Evolutionary conservation across 1,140 invertebrate genomes (phyloP), one percentile per base, ranked within the genome.

Genomic region (Matsumurasca onukii): DNA sequence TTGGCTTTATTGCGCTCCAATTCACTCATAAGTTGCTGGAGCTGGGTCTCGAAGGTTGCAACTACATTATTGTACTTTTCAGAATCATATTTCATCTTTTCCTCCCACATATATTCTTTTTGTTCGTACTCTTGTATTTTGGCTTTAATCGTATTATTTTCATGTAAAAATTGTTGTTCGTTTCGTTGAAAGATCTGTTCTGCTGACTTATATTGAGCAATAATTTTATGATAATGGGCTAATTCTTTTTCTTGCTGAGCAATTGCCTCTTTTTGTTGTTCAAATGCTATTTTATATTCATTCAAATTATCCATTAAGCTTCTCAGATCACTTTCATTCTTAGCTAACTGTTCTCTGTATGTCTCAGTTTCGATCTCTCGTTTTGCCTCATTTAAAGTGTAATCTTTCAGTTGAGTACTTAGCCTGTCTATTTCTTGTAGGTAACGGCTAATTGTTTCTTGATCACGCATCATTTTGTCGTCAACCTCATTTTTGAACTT

Each of bases 391-490:
- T 27, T 65, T 3, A 45, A 22, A 17, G 62, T 39, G 20, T 24
- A 48, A 22, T 65, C 62, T 48, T 65, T 65, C 20, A 65, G 34
- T 24, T 25, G n/a, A 9, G 27, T 22, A 13, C 31, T 17, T 24
- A 65, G 34, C n/a, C 9, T 45, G 24, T 45, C n/a, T 65, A 65
- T 65, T 65, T 65, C 62, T 65, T 45, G 34, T 48, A 48, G 22
- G n/a, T 39, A 39, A 17, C 25, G 17, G 3, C 25, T 5, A 17
- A 39, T 59, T 17, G 20, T 45, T 22, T 65, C 48, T 45, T 45
- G 3, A 9, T 65, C 62, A 67, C 2, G 52, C 5, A 3, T 20
- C 13, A n/a, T 13, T 62, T 39, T 49, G 1, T 17, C 39, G 1
- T 31, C 57, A 62, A 30, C 25, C 31, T 48, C 20, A 61, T 48